Conservation (phyloP, 23 tunicate species). For the Halocynthia roretzi region DNA sequence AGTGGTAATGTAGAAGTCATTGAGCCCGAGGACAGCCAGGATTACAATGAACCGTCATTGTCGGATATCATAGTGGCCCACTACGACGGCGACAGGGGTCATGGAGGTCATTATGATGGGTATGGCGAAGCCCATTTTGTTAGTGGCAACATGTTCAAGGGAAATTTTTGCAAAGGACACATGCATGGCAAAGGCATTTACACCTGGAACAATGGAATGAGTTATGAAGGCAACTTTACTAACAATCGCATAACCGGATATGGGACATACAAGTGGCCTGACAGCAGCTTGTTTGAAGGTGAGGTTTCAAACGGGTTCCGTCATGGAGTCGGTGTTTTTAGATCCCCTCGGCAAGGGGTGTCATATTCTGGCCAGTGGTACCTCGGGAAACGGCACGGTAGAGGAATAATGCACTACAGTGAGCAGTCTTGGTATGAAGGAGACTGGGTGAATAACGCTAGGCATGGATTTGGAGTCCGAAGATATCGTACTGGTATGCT, state of each 20-base stretch:
- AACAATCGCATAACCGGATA: constrained; percentile 82
- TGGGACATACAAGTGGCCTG: constrained; percentile 87
- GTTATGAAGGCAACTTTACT: constrained; percentile 73
- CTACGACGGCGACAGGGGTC: constrained; percentile 65
- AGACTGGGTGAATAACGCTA: constrained; percentile 87
- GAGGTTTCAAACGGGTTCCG: constrained; percentile 83
- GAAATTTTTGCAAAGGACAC: constrained; percentile 62
- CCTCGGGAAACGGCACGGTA: constrained; percentile 91
- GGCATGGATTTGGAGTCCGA: constrained; percentile 94
- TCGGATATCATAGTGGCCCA: constrained; percentile 53
- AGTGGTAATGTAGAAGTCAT: not conserved
- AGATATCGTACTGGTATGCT: constrained; percentile 61
- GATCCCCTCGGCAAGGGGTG: constrained; percentile 54
- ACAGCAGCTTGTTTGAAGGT: constrained; percentile 82
- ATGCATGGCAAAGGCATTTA: constrained; percentile 91
- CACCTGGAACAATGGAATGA: constrained; percentile 73
- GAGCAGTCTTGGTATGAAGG: constrained; percentile 97
- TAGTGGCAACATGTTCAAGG: constrained; percentile 69
- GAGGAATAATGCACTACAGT: constrained; percentile 88
- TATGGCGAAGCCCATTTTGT: constrained; percentile 74
- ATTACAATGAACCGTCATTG: constrained; percentile 60
- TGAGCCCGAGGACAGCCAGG: constrained; percentile 24
- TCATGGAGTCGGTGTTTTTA: constrained; percentile 92
- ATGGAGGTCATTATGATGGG: constrained; percentile 59
- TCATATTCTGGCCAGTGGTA: constrained; percentile 96